A percentile compares a stretch with the other conserved stretches of the same genome.
phyloP scores from a whole-genome alignment of 2,888 invertebrate genomes.

The Pseudococcus longispinus region DNA sequence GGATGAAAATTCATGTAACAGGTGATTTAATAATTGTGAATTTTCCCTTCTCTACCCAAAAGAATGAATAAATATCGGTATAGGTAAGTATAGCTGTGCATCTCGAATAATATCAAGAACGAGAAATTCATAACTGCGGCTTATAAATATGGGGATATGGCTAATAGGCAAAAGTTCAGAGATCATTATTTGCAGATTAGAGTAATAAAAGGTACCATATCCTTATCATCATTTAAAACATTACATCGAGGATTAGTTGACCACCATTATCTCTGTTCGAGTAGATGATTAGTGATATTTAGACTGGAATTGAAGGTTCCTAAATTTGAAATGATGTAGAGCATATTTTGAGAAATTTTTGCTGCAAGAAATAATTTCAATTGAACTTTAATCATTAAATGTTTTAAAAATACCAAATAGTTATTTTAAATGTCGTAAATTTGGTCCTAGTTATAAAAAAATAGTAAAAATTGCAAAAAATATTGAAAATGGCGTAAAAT shows the following conservation, averaged over 20 bases:
- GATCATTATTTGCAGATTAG: neutral
- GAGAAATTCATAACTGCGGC: neutral
- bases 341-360: too few relatives aligned
- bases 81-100: too few relatives aligned
- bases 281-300: neutral
- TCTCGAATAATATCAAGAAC: neutral
- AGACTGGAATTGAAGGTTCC: too few relatives aligned
- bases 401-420: too few relatives aligned
- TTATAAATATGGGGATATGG: neutral
- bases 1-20: too few relatives aligned
- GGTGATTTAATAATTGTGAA: neutral
- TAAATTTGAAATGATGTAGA: too few relatives aligned
- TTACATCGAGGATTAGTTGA: neutral
- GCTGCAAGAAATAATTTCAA: too few relatives aligned
- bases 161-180: neutral
- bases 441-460: too few relatives aligned
- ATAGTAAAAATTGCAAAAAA: too few relatives aligned
- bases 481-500: too few relatives aligned
- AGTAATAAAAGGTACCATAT: conserved; percentile 16
- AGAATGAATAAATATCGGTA: neutral
- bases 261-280: neutral
- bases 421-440: too few relatives aligned
- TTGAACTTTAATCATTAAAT: too few relatives aligned
- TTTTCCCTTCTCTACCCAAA: neutral
- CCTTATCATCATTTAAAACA: neutral